Base-by-base conservation (phyloP, 2,797 vertebrate genomes). In the Diplodus puntazzo region DNA sequence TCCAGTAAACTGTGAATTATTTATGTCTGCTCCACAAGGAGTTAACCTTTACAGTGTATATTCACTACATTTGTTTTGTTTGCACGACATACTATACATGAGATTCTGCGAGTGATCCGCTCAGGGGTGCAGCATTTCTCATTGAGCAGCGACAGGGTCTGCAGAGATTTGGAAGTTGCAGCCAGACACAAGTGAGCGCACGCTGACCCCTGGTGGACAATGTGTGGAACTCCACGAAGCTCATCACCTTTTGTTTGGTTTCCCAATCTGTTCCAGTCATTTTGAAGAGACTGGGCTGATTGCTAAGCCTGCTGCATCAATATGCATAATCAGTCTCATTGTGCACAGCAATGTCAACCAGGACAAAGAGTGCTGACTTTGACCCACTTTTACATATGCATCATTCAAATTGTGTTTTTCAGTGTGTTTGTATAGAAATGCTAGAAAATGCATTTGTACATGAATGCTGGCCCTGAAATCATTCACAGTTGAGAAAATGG, bases 171-270 rank as follows among this genome's bases (percentile, higher is more conserved):
- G 42, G 42, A 42, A 9, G 23, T 13, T n/a, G 6, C 16, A 43
- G 18, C 23, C 4, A 62, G 75, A 76, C n/a, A 45, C 43, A 46
- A 2, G 4, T 85, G 58, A 61, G 16, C 23, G 25, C 55, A 54
- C 73, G 57, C 67, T 80, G 88, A 55, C 88, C 81, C 66, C 94
- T 70, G 77, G 83, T 82, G 94, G 87, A 1, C 8, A 3, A 11
- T 11, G 2, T 3, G 53, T 12, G 49, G 20, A 71, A 18, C 10
- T 30, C 2, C 62, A 59, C 30, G 11, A 12, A 69, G 12, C 16
- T 17, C 5, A 45, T 12, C 20, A 3, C 43, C 20, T 11, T 25
- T 58, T 77, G 65, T 77, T 50, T 65, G 12, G 11, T 50, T 58
- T 39, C 27, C 7, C 30, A 18, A 12, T 53, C 27, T 34, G 69